phyloP scores from a whole-genome alignment of 1,140 invertebrate genomes.

The Ditylenchus dipsaci region DNA sequence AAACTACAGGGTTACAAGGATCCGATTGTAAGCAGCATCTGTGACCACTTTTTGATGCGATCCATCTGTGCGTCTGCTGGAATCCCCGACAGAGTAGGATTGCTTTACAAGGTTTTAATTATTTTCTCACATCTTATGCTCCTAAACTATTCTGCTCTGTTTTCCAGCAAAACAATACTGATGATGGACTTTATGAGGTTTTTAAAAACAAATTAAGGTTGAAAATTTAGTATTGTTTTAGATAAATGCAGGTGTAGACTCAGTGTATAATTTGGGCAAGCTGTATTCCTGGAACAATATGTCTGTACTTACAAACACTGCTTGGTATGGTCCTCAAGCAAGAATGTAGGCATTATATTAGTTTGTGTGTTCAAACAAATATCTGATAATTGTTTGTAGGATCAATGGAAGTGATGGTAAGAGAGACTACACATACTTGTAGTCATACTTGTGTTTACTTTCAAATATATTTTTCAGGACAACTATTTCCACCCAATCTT shows the following conservation, averaged over 20 bases:
- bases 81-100: slow-evolving; percentile 49
- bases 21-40: slow-evolving; percentile 40
- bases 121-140: neutral
- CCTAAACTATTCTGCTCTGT: neutral
- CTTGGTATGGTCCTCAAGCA: slow-evolving; percentile 43
- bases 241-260: slow-evolving; percentile 41
- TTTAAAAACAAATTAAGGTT: too few species aligned
- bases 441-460: too few species aligned
- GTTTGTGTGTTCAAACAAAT: too few species aligned
- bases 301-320: slow-evolving; percentile 13
- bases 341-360: slow-evolving; percentile 16
- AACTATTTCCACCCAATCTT: slow-evolving; percentile 49
- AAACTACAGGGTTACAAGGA: slow-evolving; percentile 49
- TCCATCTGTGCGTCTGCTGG: slow-evolving; percentile 34
- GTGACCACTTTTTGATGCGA: slow-evolving; percentile 27
- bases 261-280: slow-evolving; percentile 28
- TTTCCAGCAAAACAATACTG: slow-evolving; percentile 24
- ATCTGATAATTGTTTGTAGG: too few species aligned
- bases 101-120: slow-evolving; percentile 49
- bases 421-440: too few species aligned
- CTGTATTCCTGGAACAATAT: slow-evolving; percentile 27
- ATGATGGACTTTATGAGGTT: slow-evolving; percentile 46
- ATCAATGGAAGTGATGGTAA: slow-evolving; percentile 51
- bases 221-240: too few species aligned
- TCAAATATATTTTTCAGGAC: neutral